phyloP scores from a whole-genome alignment of 2,113 vertebrate genomes.

The western clawed frog (Xenopus tropicalis) region UCB_Xtro_10.0 CM004444.2:59139001-59139500 shows the following conservation, averaged over 20 bases:
- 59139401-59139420: too few species aligned
- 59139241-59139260: conserved; percentile 3
- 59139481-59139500: too few species aligned
- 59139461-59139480: too few species aligned
- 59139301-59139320: background rate
- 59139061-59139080: conserved; percentile 3
- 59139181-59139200: conserved; percentile 4
- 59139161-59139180: conserved; percentile 11
- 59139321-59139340: background rate
- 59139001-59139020: conserved; percentile 2
- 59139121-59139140: background rate
- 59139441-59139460: too few species aligned
- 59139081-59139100: background rate
- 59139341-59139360: too few species aligned
- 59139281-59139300: background rate
- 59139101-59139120: background rate
- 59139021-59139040: background rate
- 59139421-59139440: too few species aligned
- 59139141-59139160: conserved; percentile 2
- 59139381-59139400: too few species aligned
- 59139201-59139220: background rate
- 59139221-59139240: background rate
- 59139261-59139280: background rate
- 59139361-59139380: too few species aligned
- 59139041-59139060: conserved; percentile 8